phyloP scores from a whole-genome alignment of 2,113 vertebrate genomes.

The Sorex fumeus region DNA sequence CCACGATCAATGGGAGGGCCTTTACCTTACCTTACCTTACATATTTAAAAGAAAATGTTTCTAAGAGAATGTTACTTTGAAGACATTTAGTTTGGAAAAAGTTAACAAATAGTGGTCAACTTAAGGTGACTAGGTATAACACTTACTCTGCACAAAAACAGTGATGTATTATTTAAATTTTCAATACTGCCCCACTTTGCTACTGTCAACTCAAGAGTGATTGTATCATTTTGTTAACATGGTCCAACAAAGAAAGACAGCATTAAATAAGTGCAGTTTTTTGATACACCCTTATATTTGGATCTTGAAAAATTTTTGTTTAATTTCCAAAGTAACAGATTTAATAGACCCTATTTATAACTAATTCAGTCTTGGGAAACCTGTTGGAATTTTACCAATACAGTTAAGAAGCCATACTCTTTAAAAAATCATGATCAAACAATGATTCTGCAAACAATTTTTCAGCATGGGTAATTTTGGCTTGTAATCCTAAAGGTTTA shows the following conservation, averaged over 20 bases:
- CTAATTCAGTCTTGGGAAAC: neutral
- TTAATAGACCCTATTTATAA: neutral
- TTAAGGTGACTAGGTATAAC: neutral
- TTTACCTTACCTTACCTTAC: too few relatives aligned
- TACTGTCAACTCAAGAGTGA: neutral
- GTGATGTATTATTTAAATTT: neutral
- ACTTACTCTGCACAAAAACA: neutral
- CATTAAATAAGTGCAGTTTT: too few relatives aligned
- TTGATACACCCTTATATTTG: conserved; percentile 2
- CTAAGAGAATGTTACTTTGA: neutral
- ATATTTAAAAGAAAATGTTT: conserved; percentile 17
- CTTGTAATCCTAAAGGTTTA: too few relatives aligned
- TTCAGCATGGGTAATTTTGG: too few relatives aligned
- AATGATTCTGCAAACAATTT: too few relatives aligned
- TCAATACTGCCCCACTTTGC: neutral
- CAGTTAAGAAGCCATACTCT: too few relatives aligned
- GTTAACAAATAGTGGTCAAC: neutral
- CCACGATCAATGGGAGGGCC: too few relatives aligned
- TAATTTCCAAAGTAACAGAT: conserved; percentile 29
- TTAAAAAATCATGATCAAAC: too few relatives aligned
- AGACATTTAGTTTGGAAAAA: neutral
- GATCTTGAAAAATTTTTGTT: neutral
- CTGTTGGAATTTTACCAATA: too few relatives aligned
- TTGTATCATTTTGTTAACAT: neutral
- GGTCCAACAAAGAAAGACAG: neutral